Evolutionary conservation across 2,888 invertebrate species (phyloP), one percentile per base, ranked within the genome.

Genomic region (Pollenia angustigena): DNA sequence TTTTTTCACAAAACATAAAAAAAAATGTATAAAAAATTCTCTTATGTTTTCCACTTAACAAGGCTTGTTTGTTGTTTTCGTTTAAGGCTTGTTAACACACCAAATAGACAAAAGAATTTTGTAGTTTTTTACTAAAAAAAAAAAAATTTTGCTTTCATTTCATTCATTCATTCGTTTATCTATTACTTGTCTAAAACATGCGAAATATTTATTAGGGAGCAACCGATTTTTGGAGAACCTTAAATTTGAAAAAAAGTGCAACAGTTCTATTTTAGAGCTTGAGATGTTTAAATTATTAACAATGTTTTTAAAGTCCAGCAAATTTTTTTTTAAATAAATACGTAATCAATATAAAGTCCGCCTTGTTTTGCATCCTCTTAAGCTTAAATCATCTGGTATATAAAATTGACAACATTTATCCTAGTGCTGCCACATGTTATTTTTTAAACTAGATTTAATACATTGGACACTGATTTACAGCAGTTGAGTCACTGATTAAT

Each of bases 21-120:
- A 60, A 68, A 16, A 10, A 42, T 18, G 23, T 40, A 16, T 16
- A 60, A n/a, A 52, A 72, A 64, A 56, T 56, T 66, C 64, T 66
- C 46, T 71, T 80, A 69, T 12, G 44, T 75, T 75, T 82, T 69
- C 62, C 40, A 32, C 69, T 76, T 52, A 69, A 74, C 66, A 74
- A 58, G 68, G 60, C 74, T 69, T 4, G 42, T 74, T 72, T 75
- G 75, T 48, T 72, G 54, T 56, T 76, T 58, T 54, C 10, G 46
- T 82, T 84, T 68, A 66, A 84, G 79, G 79, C 72, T 84, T 79
- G 84, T 68, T 84, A 84, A 79, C 72, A 69, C 69, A 82, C 40
- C 50, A 44, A 84, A 52, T 84, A 84, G 79, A 84, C 68, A 68
- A 84, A 71, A 76, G 60, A 54, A 54, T 71, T 71, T 60, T 52